Base-by-base conservation (phyloP, 2,888 invertebrate species). In the Colostygia pectinataria region DNA sequence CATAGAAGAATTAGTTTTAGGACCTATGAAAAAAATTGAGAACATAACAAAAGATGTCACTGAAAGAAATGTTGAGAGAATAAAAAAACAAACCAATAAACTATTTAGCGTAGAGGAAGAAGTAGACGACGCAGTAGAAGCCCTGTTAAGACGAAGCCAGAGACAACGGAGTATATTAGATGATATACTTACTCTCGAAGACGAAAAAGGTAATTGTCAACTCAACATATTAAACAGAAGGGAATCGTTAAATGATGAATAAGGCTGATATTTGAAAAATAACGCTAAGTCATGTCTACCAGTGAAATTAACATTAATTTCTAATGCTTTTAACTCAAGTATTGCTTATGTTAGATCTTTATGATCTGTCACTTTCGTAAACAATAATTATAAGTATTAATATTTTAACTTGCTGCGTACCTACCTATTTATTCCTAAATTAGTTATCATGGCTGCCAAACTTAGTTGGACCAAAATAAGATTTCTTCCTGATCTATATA, bases 91-190 rank as follows among this genome's bases (percentile, higher is more conserved):
- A 46, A 68, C 64, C 15, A 58, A 63, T 28, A 86, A 76, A 62
- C 64, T 84, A 41, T 76, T 76, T 57, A 78, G 70, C 55, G 80
- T 90, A 7, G 85, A 83, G 49, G 92, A 92, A 49, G 92, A 92
- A 46, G 86, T 83, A 9, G 93, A 93, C 66, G 91, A 92, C 43
- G 92, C 92, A 61, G 78, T 94, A 64, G 93, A 93, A 75, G 92
- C 91, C 50, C 83, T 94, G 47, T 83, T 94, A 36, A 91, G 84
- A 74, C 91, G 93, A 66, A 93, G 94, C 59, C 91, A 93, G 74
- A 91, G 91, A 66, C 94, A 95, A 77, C 91, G 94, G 76, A 94
- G 93, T 80, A 92, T 93, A 66, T 89, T 94, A 66, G 93, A 93
- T 62, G 94, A 94, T 80, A 93, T 94, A 64, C 83, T 93, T 52